Percentiles rank a stretch among this genome's conserved stretches.
Conservation (phyloP, 2,888 invertebrate species). For the Thera britannica region DNA sequence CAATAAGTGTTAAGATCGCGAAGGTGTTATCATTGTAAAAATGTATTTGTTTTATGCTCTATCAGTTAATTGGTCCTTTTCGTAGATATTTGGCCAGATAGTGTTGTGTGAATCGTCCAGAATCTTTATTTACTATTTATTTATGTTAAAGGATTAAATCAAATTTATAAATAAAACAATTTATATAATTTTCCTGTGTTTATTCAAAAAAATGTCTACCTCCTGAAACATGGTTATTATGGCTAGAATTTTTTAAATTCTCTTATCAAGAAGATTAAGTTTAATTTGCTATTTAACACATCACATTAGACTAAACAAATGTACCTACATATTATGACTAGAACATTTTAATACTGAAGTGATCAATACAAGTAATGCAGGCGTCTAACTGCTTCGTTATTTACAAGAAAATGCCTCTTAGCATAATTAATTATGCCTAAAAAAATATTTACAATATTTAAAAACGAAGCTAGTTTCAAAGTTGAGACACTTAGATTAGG, state of each 20-base stretch:
- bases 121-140: too few species aligned
- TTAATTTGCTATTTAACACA: conserved; percentile 1
- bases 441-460: background rate
- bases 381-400: conserved; percentile 1
- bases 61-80: too few species aligned
- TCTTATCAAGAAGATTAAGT: background rate
- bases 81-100: too few species aligned
- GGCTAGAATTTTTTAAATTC: conserved; percentile 31
- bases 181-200: background rate
- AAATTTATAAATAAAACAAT: background rate
- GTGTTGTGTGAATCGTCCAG: too few species aligned
- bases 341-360: conserved; percentile 40
- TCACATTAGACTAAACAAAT: too few species aligned
- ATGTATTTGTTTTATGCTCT: too few species aligned
- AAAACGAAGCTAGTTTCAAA: too few species aligned
- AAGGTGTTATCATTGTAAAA: too few species aligned
- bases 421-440: background rate
- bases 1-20: too few species aligned
- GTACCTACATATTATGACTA: conserved; percentile 38
- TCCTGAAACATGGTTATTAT: background rate
- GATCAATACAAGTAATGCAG: conserved; percentile 6
- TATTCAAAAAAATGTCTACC: conserved; percentile 6
- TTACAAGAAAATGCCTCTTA: conserved; percentile 5
- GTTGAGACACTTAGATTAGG: too few species aligned
- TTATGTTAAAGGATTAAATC: too few species aligned